A percentile compares a stretch with the other conserved stretches of the same genome.
Conservation (phyloP, 2,888 invertebrate genomes). For the Oscheius myriophilus region DNA sequence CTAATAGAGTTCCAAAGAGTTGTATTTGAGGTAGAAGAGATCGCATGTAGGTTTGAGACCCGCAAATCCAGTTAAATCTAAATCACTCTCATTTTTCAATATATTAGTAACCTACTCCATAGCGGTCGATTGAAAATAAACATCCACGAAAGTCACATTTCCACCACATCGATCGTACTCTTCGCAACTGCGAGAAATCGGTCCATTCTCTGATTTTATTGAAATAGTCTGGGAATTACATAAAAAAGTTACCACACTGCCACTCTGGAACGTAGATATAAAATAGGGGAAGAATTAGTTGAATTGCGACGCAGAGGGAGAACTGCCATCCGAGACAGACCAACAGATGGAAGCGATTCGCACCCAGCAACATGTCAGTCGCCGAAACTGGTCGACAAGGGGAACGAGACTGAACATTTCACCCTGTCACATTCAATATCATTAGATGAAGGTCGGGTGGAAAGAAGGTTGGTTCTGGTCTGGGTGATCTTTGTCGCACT, state of each 20-base stretch:
- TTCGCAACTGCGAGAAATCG: background rate
- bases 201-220: background rate
- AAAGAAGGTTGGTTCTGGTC: too few species aligned
- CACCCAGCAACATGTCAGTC: conserved; percentile 55
- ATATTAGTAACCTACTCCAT: background rate
- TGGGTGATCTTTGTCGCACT: too few species aligned
- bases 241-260: conserved; percentile 37
- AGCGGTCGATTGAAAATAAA: background rate
- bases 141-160: background rate
- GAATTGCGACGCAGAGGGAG: conserved; percentile 63
- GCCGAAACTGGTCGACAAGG: too few species aligned
- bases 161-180: background rate
- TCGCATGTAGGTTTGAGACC: background rate
- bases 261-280: conserved; percentile 61
- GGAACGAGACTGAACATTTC: too few species aligned
- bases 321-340: conserved; percentile 67
- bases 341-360: conserved; percentile 66
- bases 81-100: background rate
- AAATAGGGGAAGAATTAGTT: conserved; percentile 64
- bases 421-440: too few species aligned
- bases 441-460: too few species aligned
- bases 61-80: background rate
- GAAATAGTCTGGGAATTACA: background rate
- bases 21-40: background rate
- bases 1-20: background rate